phyloP scores from a whole-genome alignment of 2,113 vertebrate genomes.

The Sphaerodactylus townsendi region DNA sequence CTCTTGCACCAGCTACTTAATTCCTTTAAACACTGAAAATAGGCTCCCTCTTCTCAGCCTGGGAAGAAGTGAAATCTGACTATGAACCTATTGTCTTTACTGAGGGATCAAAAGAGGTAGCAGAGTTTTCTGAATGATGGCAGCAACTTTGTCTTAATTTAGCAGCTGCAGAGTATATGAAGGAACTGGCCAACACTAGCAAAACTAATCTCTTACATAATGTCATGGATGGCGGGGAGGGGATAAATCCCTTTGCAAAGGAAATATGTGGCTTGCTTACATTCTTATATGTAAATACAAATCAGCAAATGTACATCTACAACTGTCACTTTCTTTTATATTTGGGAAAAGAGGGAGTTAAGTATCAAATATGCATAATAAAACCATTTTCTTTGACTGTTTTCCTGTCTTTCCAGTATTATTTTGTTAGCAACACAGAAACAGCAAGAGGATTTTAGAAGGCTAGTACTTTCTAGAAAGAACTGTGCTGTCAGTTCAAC shows the following conservation, averaged over 20 bases:
- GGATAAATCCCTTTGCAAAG: neutral
- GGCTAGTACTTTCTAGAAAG: neutral
- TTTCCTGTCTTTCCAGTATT: neutral
- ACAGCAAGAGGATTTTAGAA: neutral
- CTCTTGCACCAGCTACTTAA: constrained; percentile 35
- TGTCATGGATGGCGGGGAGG: neutral
- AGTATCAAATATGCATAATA: neutral
- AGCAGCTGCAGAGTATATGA: neutral
- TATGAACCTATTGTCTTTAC: neutral
- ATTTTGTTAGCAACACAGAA: neutral
- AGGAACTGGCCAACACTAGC: neutral
- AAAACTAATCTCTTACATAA: constrained; percentile 1
- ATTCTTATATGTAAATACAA: neutral
- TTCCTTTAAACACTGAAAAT: constrained; percentile 49
- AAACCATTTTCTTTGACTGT: neutral
- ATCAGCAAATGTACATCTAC: neutral
- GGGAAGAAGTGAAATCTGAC: constrained; percentile 25
- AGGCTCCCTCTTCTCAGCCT: constrained; percentile 8
- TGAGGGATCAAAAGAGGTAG: neutral
- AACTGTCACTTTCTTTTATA: neutral
- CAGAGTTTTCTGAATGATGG: neutral
- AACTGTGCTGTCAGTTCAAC: neutral
- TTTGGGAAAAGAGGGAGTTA: neutral
- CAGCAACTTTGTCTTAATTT: constrained; percentile 32
- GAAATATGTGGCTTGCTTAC: neutral